Evolutionary conservation across 37 sponge, comb jelly and placozoan species (phyloP), one percentile per base, ranked within the genome.

Genomic region (Eunapius fragilis): DNA sequence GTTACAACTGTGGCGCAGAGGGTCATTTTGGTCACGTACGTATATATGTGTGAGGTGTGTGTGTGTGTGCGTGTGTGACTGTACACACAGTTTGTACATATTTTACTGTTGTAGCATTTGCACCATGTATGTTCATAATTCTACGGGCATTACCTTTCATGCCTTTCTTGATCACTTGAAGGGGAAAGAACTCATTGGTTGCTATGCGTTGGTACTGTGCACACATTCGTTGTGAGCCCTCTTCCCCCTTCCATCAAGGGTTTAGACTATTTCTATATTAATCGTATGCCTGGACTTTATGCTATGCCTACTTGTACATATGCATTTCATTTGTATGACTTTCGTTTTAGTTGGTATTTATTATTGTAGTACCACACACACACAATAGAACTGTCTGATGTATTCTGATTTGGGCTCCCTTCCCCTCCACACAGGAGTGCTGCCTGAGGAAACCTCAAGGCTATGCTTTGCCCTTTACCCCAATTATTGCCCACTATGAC

Each of bases 1-100:
- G 92, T 75, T 91, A 25, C 38, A 91, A 91, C 87, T 91, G 92
- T 50, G 80, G 72, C 0, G 37, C 70, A 11, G 25, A 68, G 25
- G 88, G 88, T 22, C 92, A 91, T 45, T 91, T 70, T 80, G 88
- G 92, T 37, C 84, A 76, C 26, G 92, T 91, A 68, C 83, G 92
- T 88, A 4, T 31, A 13, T 58, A 9, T 45, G 47, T 45, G 47
- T 45, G 47, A 11, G 47, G 47, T 45, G 47, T 45, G 47, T 45
- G 47, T 45, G 47, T 58, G 58, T 58, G 58, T 58, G 17, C 22
- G 17, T 58, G 58, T 58, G 41, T 6, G 3, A 6, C 41, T 88
- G 19, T 31, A n/a, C 14, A 19, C 14, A 17, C 14, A 19, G 14
- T 2, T 1, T 58, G 17, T 58, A 19, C 14, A 17, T 58, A 17